Conservation (phyloP, 2,888 invertebrate species). For the Cordilura impudica region DNA sequence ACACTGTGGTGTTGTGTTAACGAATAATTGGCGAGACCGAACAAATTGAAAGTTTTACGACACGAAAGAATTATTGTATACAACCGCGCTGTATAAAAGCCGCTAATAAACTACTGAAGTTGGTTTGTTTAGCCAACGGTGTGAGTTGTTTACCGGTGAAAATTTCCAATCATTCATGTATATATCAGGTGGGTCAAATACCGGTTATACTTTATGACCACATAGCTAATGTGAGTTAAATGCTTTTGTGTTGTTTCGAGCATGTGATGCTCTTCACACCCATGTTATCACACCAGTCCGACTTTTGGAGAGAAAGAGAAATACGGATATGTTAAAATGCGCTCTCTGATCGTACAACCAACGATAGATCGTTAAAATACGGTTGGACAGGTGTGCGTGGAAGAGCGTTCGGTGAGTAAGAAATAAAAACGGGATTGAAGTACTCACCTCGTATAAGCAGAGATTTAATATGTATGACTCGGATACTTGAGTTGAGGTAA, state of each 20-base stretch:
- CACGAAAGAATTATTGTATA: constrained; percentile 42
- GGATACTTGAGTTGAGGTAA: background rate
- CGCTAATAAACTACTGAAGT: constrained; percentile 63
- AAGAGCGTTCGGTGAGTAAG: background rate
- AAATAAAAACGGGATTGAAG: background rate
- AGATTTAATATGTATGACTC: background rate
- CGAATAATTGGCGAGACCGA: constrained; percentile 8
- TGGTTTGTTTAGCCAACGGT: constrained; percentile 50
- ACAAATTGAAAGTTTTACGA: constrained; percentile 2
- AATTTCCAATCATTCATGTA: constrained; percentile 50
- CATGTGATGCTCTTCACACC: constrained; percentile 23
- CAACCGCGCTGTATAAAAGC: constrained; percentile 64
- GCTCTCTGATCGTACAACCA: constrained; percentile 40
- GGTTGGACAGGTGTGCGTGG: constrained; percentile 27
- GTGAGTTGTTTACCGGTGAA: constrained; percentile 59
- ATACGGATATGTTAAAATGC: background rate
- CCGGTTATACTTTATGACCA: constrained; percentile 43
- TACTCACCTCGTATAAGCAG: background rate
- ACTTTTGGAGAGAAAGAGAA: background rate
- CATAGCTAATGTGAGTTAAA: background rate
- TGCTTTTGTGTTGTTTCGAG: too few relatives aligned
- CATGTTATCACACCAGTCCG: background rate
- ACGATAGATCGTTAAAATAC: constrained; percentile 32
- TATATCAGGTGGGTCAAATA: constrained; percentile 53
- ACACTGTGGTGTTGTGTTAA: constrained; percentile 1